A percentile compares a stretch with the other conserved stretches of the same genome.
phyloP scores from a whole-genome alignment of 2,797 vertebrate genomes.

The Darevskia nairensis region DNA sequence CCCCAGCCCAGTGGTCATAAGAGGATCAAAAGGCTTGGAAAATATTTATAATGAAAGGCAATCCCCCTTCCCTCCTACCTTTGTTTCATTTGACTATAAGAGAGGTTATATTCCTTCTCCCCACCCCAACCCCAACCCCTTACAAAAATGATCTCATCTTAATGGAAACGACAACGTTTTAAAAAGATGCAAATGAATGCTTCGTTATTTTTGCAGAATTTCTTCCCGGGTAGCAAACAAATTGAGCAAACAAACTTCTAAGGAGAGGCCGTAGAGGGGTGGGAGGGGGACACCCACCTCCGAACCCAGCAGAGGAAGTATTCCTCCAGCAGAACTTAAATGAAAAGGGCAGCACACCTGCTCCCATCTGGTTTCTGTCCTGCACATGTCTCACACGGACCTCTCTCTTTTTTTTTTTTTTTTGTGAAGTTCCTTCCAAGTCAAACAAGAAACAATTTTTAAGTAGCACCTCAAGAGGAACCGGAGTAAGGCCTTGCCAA shows the following conservation, averaged over 20 bases:
- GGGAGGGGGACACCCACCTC: constrained; percentile 46
- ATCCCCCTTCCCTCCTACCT: not conserved
- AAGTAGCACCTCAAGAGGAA: constrained; percentile 82
- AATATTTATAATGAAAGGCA: constrained; percentile 40
- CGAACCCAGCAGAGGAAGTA: constrained; percentile 63
- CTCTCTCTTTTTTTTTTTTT: constrained; percentile 37
- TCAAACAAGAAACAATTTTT: constrained; percentile 83
- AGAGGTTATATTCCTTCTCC: not conserved
- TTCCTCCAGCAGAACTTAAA: constrained; percentile 59
- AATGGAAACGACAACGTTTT: constrained; percentile 34
- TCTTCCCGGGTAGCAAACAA: constrained; percentile 65
- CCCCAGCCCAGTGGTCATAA: constrained; percentile 3
- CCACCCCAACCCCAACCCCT: too few relatives aligned
- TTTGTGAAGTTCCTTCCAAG: constrained; percentile 86
- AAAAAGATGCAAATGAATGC: constrained; percentile 60
- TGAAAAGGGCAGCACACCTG: constrained; percentile 77
- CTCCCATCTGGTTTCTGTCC: constrained; percentile 76
- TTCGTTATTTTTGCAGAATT: constrained; percentile 58
- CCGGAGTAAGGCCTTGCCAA: constrained; percentile 69
- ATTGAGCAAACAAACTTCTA: constrained; percentile 66
- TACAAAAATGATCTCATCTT: not conserved
- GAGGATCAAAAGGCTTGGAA: constrained; percentile 28
- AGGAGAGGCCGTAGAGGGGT: constrained; percentile 27
- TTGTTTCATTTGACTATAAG: constrained; percentile 48
- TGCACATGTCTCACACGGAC: constrained; percentile 68